Evolutionary conservation across 2,888 invertebrate species (phyloP).

Genomic region (Amblyjoppa fuscipennis): DNA sequence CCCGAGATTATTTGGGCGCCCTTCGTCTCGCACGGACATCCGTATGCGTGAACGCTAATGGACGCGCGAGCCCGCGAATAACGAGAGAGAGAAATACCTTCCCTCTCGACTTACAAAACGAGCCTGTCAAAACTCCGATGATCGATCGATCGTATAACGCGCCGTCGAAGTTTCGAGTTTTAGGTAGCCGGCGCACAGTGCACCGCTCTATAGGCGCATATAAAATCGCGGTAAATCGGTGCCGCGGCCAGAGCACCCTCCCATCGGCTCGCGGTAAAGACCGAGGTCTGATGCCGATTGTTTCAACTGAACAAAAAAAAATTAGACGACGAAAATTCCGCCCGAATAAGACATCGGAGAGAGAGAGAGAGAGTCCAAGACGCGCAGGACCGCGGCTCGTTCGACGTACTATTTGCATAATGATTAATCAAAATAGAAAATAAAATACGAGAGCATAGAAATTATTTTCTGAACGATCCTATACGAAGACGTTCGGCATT

Average conservation of each 20-base stretch:
- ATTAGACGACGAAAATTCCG: not conserved
- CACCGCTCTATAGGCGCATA: constrained; percentile 60
- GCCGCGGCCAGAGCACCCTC: constrained; percentile 15
- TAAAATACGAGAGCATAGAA: not conserved
- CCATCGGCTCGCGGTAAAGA: constrained; percentile 11
- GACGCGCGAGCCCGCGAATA: constrained; percentile 57
- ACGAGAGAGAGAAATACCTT: constrained; percentile 8
- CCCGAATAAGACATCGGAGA: not conserved
- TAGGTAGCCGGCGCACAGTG: constrained; percentile 65
- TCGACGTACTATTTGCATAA: not conserved
- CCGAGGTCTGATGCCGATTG: not conserved
- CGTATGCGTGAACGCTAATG: constrained; percentile 32
- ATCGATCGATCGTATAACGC: constrained; percentile 80
- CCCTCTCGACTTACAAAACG: constrained; percentile 78
- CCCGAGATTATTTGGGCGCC: constrained; percentile 33
- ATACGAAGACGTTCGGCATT: not conserved
- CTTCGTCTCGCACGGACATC: not conserved
- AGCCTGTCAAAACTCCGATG: constrained; percentile 81
- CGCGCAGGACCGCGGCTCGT: too few species aligned
- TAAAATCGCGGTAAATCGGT: constrained; percentile 78
- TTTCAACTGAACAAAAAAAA: constrained; percentile 4
- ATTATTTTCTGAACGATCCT: not conserved
- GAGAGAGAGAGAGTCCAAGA: too few species aligned
- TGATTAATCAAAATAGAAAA: not conserved
- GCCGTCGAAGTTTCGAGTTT: constrained; percentile 74